A percentile compares a stretch with the other conserved stretches of the same genome.
Evolutionary conservation across 2,113 vertebrate genomes (phyloP).

Genomic region (Muntiacus muntjak): DNA sequence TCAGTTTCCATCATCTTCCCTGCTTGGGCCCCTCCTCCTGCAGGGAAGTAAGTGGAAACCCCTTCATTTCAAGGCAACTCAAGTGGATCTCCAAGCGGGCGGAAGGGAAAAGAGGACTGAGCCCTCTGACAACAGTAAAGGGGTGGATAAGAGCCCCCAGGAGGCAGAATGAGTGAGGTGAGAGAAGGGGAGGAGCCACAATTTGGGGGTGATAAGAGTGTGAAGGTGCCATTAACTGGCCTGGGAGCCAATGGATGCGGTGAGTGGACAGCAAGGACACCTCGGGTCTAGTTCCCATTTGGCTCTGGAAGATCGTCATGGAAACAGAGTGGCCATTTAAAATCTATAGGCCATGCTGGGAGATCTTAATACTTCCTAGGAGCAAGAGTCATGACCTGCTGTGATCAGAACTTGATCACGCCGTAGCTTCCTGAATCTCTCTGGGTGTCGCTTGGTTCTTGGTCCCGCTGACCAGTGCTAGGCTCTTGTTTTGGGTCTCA

Average conservation of each 20-base stretch:
- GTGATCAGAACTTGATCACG: background rate
- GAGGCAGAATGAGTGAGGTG: background rate
- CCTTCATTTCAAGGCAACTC: background rate
- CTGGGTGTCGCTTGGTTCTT: background rate
- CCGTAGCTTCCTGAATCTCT: background rate
- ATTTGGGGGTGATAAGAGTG: background rate
- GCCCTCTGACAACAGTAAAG: background rate
- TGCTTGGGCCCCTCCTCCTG: background rate
- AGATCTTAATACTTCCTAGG: background rate
- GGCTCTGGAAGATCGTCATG: background rate
- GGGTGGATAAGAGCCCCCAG: background rate
- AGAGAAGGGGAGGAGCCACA: background rate
- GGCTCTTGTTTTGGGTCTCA: background rate
- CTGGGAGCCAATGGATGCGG: background rate
- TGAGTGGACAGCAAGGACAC: background rate
- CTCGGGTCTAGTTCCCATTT: background rate
- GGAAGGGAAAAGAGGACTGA: background rate
- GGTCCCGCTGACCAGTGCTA: background rate
- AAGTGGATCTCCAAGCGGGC: too few species aligned
- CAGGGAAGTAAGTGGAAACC: background rate
- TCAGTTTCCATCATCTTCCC: background rate
- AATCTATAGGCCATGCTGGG: background rate
- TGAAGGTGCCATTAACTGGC: too few species aligned
- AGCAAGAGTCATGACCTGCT: background rate
- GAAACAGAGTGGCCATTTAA: background rate